Percentiles rank a stretch among this genome's conserved stretches.
Evolutionary conservation across 2,797 vertebrate genomes (phyloP).

Genomic region (Momotus momota): DNA sequence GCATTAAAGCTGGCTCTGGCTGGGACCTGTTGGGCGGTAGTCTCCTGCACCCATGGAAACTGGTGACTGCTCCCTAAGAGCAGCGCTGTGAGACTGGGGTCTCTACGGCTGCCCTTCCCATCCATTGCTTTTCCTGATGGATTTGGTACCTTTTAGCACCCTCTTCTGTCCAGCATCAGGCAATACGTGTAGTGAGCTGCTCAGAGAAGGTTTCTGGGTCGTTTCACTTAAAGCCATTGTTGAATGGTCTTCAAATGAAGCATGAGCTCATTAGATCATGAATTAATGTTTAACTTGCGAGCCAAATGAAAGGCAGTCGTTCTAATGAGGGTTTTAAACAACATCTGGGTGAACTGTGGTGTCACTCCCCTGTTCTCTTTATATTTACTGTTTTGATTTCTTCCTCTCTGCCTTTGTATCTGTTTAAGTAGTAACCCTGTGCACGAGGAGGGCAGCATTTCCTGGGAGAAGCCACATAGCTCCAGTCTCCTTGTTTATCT

Average conservation of each 20-base stretch:
- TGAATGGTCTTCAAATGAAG: neutral
- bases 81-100: neutral
- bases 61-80: too few relatives aligned
- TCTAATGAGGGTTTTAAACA: neutral
- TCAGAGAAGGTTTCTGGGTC: neutral
- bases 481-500: neutral
- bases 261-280: neutral
- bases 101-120: neutral
- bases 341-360: too few relatives aligned
- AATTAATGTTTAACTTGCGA: neutral
- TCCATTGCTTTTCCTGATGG: neutral
- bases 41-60: too few relatives aligned
- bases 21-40: too few relatives aligned
- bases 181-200: neutral
- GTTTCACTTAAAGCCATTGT: neutral
- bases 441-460: neutral
- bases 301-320: neutral
- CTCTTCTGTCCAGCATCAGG: constrained; percentile 8
- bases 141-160: constrained; percentile 19
- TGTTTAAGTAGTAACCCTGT: neutral
- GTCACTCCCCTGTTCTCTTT: neutral
- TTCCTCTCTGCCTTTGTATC: neutral
- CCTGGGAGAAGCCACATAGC: neutral
- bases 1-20: too few relatives aligned
- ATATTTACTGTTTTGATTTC: neutral